A percentile compares a stretch with the other conserved stretches of the same genome.
phyloP scores from a whole-genome alignment of 30 jellyfish, hydroid and myxozoan genomes.

The Clytia hemisphaerica region DNA sequence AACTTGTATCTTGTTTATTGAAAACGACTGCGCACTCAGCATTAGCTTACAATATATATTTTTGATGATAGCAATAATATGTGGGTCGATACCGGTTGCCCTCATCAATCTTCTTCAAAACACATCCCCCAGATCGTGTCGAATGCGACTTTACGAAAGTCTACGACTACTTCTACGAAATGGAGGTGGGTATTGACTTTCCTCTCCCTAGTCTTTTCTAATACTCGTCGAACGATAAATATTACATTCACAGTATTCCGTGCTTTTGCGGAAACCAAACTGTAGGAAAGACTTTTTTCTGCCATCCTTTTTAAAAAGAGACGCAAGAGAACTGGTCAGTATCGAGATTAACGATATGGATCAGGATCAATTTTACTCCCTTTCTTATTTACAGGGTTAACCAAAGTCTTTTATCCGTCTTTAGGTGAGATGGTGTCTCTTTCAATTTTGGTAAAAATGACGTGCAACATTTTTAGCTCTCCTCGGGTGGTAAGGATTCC shows the following conservation, averaged over 20 bases:
- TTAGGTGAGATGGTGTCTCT: conserved; percentile 17
- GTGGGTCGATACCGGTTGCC: conserved; percentile 21
- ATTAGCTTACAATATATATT: conserved; percentile 22
- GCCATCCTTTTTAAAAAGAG: neutral
- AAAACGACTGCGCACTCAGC: conserved; percentile 34
- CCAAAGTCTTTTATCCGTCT: conserved; percentile 28
- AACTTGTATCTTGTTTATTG: conserved; percentile 19
- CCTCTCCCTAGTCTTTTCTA: too few relatives aligned
- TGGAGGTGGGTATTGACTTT: too few relatives aligned
- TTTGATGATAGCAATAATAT: conserved; percentile 18
- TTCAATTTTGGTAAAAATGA: conserved; percentile 3
- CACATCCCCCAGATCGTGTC: conserved; percentile 44
- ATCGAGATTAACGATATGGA: conserved; percentile 16
- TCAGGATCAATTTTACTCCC: conserved; percentile 26
- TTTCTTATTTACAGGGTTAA: conserved; percentile 25
- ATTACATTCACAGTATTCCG: conserved; percentile 43
- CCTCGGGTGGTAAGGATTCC: conserved; percentile 34
- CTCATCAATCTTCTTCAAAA: conserved; percentile 29
- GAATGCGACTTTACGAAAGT: conserved; percentile 40
- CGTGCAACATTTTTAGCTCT: too few relatives aligned
- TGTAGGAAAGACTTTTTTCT: conserved; percentile 9
- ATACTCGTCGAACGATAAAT: conserved; percentile 31
- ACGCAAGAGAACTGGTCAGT: too few relatives aligned
- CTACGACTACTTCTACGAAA: too few relatives aligned
- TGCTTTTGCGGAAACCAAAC: too few relatives aligned